Percentiles rank a stretch among this genome's conserved stretches.
Evolutionary conservation across 1,140 invertebrate genomes (phyloP).

Genomic region (Drosophila ironensis): DNA sequence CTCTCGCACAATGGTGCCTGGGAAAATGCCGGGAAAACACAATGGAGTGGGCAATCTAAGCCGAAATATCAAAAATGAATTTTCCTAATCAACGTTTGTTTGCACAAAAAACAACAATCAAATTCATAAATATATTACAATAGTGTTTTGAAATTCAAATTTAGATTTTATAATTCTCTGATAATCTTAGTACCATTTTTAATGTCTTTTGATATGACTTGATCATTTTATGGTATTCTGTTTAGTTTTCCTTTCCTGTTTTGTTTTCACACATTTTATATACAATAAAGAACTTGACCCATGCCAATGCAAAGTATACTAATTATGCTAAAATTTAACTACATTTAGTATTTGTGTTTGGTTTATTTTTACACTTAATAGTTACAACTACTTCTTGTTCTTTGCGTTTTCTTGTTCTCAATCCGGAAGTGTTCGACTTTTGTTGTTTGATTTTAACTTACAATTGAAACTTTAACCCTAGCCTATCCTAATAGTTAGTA

Average conservation of each 20-base stretch:
- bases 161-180: slow-evolving; percentile 8
- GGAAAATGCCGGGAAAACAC: slow-evolving; percentile 5
- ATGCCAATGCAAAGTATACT: slow-evolving; percentile 32
- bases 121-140: slow-evolving; percentile 73
- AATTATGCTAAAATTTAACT: slow-evolving; percentile 24
- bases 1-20: slow-evolving; percentile 21
- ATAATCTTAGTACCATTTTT: slow-evolving; percentile 70
- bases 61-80: slow-evolving; percentile 7
- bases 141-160: slow-evolving; percentile 23
- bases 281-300: slow-evolving; percentile 21
- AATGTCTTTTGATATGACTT: slow-evolving; percentile 80
- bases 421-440: slow-evolving; percentile 58
- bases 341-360: slow-evolving; percentile 22
- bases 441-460: slow-evolving; percentile 51
- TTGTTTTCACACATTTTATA: slow-evolving; percentile 8
- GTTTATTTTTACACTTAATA: slow-evolving; percentile 26
- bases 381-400: slow-evolving; percentile 14
- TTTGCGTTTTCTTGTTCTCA: slow-evolving; percentile 7
- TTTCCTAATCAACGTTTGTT: slow-evolving; percentile 5
- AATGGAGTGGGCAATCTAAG: slow-evolving; percentile 3
- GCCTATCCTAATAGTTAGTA: slow-evolving; percentile 42
- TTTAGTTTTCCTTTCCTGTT: slow-evolving; percentile 11
- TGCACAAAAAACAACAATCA: slow-evolving; percentile 39
- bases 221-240: slow-evolving; percentile 65
- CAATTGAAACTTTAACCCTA: slow-evolving; percentile 28